A percentile compares a stretch with the other conserved stretches of the same genome.
These are phyloP conservation scores for Calliphora vicina DNA, from an alignment of 1,140 invertebrate genomes.

Conservation along the genomic window DNA sequence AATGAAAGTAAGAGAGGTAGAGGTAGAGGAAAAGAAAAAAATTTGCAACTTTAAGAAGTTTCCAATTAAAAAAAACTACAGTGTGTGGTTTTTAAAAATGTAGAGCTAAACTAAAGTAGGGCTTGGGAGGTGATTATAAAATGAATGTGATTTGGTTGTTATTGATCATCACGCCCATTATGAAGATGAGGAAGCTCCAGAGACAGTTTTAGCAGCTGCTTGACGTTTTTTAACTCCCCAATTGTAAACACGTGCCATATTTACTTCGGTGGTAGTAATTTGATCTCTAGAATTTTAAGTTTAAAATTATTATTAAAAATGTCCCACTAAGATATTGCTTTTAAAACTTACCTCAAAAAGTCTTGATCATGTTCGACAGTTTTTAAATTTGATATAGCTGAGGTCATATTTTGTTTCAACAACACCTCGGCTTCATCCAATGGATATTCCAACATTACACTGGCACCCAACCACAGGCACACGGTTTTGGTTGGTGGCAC, in stretches of 20 bases:
- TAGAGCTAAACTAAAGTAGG: neutral
- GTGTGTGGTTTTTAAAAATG: neutral
- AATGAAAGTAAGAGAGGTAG: neutral
- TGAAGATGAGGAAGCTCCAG: conserved; percentile 34
- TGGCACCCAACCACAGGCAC: conserved; percentile 97
- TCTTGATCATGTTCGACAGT: conserved; percentile 90
- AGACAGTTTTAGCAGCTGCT: conserved; percentile 63
- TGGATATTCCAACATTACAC: conserved; percentile 98
- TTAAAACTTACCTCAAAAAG: conserved; percentile 52
- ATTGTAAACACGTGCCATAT: conserved; percentile 95
- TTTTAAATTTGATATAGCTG: conserved; percentile 83
- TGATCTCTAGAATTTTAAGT: conserved; percentile 79
- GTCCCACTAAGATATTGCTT: too few species aligned
- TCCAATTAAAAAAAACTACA: neutral
- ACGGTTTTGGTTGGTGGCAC: conserved; percentile 92
- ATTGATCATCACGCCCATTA: conserved; percentile 3
- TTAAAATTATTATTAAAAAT: neutral
- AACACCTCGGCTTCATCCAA: conserved; percentile 90
- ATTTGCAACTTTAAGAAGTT: neutral
- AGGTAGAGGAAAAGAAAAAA: neutral
- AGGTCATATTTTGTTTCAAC: conserved; percentile 86
- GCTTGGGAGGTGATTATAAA: neutral
- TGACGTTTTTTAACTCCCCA: conserved; percentile 93
- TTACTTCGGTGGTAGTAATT: conserved; percentile 97
- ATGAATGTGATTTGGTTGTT: neutral